Evolutionary conservation across 2,888 invertebrate species (phyloP).

Genomic region (Operophtera brumata): DNA sequence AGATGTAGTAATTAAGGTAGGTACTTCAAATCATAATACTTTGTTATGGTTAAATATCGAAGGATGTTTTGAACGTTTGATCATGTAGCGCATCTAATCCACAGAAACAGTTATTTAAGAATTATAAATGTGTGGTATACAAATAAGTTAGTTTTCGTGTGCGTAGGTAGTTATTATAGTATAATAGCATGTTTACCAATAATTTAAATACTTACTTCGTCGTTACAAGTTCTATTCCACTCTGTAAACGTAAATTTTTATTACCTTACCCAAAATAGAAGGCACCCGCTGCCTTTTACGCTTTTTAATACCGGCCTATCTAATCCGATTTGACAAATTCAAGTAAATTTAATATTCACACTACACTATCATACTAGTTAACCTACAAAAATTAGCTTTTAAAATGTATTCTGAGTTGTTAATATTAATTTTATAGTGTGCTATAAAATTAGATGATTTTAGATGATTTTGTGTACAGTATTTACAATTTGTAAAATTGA

Average conservation of each 20-base stretch:
- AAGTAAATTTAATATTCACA: slow-evolving; percentile 29
- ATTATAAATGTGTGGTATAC: background rate
- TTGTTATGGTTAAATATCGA: too few relatives aligned
- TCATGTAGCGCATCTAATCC: too few relatives aligned
- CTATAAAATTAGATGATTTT: slow-evolving; percentile 25
- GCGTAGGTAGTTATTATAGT: slow-evolving; percentile 3
- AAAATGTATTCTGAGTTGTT: slow-evolving; percentile 15
- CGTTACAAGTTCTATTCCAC: background rate
- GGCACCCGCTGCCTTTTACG: slow-evolving; percentile 17
- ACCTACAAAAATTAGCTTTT: slow-evolving; percentile 22
- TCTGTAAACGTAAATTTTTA: slow-evolving; percentile 10
- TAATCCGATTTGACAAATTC: slow-evolving; percentile 19
- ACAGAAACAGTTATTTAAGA: background rate
- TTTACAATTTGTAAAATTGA: slow-evolving; percentile 12
- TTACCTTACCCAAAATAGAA: slow-evolving; percentile 8
- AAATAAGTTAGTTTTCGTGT: slow-evolving; percentile 1
- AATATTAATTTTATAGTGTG: slow-evolving; percentile 29
- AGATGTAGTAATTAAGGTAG: too few relatives aligned
- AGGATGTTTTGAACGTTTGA: too few relatives aligned
- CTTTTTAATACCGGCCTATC: background rate
- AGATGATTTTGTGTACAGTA: slow-evolving; percentile 4
- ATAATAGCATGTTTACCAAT: slow-evolving; percentile 16
- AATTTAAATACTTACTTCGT: slow-evolving; percentile 1
- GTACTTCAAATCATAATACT: too few relatives aligned
- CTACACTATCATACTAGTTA: slow-evolving; percentile 18